phyloP scores from a whole-genome alignment of 2,113 vertebrate species.

The Dryoscopus gambensis region DNA sequence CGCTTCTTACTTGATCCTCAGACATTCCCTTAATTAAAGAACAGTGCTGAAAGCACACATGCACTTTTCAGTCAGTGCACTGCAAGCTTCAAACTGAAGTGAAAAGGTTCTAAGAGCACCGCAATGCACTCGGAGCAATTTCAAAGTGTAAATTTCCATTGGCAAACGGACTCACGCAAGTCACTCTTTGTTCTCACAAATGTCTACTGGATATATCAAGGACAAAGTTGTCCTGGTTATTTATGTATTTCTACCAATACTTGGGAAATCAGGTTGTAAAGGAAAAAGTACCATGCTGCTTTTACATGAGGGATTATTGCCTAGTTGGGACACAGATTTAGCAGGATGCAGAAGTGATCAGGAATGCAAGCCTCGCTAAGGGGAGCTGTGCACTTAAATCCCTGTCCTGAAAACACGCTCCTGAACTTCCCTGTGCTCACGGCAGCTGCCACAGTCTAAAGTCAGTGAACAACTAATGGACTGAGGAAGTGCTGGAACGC shows the following conservation, averaged over 20 bases:
- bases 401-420: background rate
- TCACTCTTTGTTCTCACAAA: slow-evolving; percentile 44
- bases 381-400: background rate
- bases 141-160: slow-evolving; percentile 55
- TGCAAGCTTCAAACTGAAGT: slow-evolving; percentile 15
- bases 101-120: slow-evolving; percentile 24
- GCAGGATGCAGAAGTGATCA: background rate
- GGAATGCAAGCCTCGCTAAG: background rate
- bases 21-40: background rate
- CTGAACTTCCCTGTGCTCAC: background rate
- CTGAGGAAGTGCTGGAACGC: background rate
- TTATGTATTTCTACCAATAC: slow-evolving; percentile 21
- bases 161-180: slow-evolving; percentile 16
- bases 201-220: background rate
- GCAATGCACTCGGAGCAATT: background rate
- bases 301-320: background rate
- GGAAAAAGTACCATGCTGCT: background rate
- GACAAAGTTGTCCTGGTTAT: background rate
- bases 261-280: background rate
- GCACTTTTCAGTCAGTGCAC: slow-evolving; percentile 4
- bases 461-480: background rate
- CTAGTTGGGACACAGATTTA: background rate
- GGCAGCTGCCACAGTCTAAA: background rate
- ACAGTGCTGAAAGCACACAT: slow-evolving; percentile 16
- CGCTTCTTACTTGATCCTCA: background rate